These are phyloP conservation scores for Orientallactaga sibirica DNA, from an alignment of 2,797 vertebrate genomes.

Conservation along the genomic window DNA sequence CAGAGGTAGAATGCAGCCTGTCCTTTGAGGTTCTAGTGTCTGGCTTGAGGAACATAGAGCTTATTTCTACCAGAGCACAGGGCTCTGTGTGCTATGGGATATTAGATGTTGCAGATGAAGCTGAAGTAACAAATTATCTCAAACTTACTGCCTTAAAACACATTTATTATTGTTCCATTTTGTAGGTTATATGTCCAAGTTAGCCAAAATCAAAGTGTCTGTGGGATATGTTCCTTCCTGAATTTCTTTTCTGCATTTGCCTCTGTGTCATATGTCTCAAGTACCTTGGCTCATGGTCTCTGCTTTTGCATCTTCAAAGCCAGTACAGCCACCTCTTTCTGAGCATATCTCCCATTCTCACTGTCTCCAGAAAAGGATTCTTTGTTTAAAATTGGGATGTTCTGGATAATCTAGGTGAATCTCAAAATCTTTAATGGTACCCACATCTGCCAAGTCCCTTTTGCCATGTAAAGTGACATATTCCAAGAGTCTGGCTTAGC, in stretches of 20 bases:
- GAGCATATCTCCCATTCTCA: neutral
- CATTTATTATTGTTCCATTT: neutral
- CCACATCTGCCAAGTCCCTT: neutral
- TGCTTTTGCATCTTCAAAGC: neutral
- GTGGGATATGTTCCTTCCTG: accelerated
- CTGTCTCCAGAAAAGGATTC: neutral
- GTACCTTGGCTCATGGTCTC: neutral
- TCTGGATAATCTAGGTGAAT: neutral
- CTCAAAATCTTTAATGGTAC: neutral
- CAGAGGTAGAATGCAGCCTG: neutral
- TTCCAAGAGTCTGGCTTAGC: neutral
- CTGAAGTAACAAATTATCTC: neutral
- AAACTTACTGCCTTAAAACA: neutral
- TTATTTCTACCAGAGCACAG: neutral
- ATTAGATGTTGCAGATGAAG: neutral
- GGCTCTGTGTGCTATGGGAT: neutral
- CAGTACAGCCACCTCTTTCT: neutral
- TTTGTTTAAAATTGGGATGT: neutral
- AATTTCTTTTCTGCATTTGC: neutral
- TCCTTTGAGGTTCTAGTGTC: neutral
- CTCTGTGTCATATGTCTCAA: neutral
- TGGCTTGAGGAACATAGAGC: neutral
- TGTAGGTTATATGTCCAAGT: neutral
- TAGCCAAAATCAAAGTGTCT: neutral
- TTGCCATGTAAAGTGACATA: neutral